Conservation (phyloP, 2,113 vertebrate species). For the Anolis sagrei region DNA sequence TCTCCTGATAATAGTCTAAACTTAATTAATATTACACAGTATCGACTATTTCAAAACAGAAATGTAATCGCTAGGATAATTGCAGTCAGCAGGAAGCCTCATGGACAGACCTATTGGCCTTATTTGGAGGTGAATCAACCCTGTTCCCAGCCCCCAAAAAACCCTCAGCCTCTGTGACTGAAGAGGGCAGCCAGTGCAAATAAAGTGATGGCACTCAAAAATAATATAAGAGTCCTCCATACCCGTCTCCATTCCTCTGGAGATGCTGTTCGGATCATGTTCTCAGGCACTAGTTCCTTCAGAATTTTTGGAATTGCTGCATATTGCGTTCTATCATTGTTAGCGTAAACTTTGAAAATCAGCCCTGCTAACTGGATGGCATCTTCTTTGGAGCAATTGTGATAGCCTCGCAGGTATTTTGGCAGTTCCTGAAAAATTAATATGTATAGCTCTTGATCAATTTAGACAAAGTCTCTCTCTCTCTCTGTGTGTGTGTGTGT, state of each 20-base stretch:
- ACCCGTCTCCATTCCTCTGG: slow-evolving; percentile 96
- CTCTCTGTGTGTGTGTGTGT: too few species aligned
- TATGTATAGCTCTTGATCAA: slow-evolving; percentile 18
- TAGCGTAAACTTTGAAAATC: slow-evolving; percentile 85
- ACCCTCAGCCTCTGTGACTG: too few species aligned
- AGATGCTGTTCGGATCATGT: slow-evolving; percentile 84
- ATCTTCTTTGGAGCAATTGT: slow-evolving; percentile 87
- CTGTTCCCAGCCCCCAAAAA: too few species aligned
- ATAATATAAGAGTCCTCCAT: background rate
- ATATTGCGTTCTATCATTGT: slow-evolving; percentile 80
- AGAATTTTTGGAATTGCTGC: slow-evolving; percentile 85
- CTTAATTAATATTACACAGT: background rate
- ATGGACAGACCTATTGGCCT: background rate
- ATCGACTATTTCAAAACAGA: background rate
- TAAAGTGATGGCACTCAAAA: background rate
- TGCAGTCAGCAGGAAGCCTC: background rate
- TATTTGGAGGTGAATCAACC: background rate
- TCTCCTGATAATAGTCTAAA: background rate
- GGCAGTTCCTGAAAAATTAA: slow-evolving; percentile 86
- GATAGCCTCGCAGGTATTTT: slow-evolving; percentile 94
- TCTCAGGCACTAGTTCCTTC: slow-evolving; percentile 88
- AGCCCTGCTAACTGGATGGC: slow-evolving; percentile 85
- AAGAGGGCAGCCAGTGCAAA: background rate
- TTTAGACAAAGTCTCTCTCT: slow-evolving; percentile 13
- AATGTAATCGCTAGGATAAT: background rate